Evolutionary conservation across 2,113 vertebrate species (phyloP).

Genomic region (Coreoperca whiteheadi): DNA sequence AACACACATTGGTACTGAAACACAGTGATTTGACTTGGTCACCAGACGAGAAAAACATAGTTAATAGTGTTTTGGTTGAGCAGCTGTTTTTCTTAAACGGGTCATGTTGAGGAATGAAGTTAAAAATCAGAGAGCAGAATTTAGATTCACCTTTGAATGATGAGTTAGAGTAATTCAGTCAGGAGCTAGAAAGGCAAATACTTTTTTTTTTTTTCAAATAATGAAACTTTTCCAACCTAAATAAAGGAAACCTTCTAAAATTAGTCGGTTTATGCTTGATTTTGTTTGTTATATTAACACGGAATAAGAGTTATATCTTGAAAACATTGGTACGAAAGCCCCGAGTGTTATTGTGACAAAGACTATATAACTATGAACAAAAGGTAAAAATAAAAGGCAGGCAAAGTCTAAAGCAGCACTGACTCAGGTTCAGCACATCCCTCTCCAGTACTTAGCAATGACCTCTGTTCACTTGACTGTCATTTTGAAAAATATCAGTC

Average conservation of each 20-base stretch:
- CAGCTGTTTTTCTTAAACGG: too few species aligned
- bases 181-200: background rate
- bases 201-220: background rate
- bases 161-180: too few species aligned
- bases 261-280: background rate
- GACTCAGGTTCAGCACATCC: slow-evolving; percentile 35
- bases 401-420: background rate
- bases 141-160: background rate
- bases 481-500: slow-evolving; percentile 59
- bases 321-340: background rate
- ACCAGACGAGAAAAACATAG: background rate
- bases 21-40: slow-evolving; percentile 18
- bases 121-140: background rate
- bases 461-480: slow-evolving; percentile 46
- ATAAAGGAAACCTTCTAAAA: background rate
- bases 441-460: slow-evolving; percentile 50
- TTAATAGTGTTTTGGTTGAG: background rate
- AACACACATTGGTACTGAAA: background rate
- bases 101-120: background rate
- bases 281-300: background rate
- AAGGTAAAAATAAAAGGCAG: background rate
- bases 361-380: background rate
- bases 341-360: background rate
- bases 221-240: background rate
- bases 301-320: too few species aligned